A percentile compares a stretch with the other conserved stretches of the same genome.
These are phyloP conservation scores for Linepithema humile DNA, from an alignment of 1,140 invertebrate species.

Conservation along the genomic window DNA sequence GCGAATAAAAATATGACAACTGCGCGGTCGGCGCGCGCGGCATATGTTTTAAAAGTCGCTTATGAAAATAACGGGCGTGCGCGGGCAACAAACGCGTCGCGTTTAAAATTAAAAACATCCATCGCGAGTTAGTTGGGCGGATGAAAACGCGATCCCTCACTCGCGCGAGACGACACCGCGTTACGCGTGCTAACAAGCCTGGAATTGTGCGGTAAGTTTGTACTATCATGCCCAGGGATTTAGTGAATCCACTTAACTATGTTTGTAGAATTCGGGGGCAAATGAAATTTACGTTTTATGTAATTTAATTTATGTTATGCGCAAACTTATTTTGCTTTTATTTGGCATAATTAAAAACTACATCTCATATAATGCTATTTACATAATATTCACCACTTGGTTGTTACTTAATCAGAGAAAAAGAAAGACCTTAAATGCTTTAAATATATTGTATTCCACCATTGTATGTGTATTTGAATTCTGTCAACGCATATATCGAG, in stretches of 20 bases:
- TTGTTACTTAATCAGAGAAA: neutral
- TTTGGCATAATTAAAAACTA: neutral
- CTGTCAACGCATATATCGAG: neutral
- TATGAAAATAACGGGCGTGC: conserved; percentile 37
- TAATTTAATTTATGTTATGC: conserved; percentile 3
- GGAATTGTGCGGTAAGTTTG: conserved; percentile 35
- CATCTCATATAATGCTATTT: neutral
- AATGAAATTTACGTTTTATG: conserved; percentile 13
- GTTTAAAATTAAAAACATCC: conserved; percentile 53
- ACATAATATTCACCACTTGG: neutral
- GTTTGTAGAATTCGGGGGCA: conserved; percentile 23
- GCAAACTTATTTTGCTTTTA: neutral
- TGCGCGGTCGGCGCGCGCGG: conserved; percentile 11
- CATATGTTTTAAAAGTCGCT: conserved; percentile 43
- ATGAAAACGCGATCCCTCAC: conserved; percentile 34
- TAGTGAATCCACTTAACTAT: conserved; percentile 21
- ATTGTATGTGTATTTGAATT: neutral
- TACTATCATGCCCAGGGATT: conserved; percentile 15
- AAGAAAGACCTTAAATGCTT: too few species aligned
- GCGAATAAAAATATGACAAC: conserved; percentile 56
- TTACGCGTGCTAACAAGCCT: conserved; percentile 33
- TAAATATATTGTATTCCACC: neutral
- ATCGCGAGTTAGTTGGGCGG: conserved; percentile 38
- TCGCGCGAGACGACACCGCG: conserved; percentile 12
- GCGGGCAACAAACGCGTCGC: conserved; percentile 13